Evolutionary conservation across 2,797 vertebrate species (phyloP), one percentile per base, ranked within the genome.

Genomic region (Coendou prehensilis): DNA sequence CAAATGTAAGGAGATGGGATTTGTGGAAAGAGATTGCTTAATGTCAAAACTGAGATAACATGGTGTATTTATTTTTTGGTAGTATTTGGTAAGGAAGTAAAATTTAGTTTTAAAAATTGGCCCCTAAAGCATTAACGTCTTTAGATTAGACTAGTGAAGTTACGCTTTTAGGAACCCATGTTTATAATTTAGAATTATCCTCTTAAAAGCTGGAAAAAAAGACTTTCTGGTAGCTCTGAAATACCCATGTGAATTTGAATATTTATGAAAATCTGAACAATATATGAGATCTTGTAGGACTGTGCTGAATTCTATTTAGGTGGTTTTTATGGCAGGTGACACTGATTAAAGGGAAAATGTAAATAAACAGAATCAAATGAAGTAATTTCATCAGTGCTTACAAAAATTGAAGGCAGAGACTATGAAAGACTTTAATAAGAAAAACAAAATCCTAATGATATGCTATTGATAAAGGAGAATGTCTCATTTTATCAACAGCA

Each of bases 351-450:
- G 94, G 80, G 57, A 94, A 96, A 76, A 47, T 94, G 13, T 94
- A 94, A 96, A 81, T 94, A 80, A 89, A 92, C 13, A 96, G 89
- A 89, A 88, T 97, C 63, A 95, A 95, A 83, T 91, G 76, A 93
- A 92, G 78, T 95, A 93, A 95, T 84, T 86, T 76, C 81, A 52
- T 96, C 92, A 90, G 9, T 93, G 59, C 47, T 57, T 91, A 81
- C 90, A 63, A 63, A 87, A 93, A n/a, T 59, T 96, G 56, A 96
- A 96, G 96, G 84, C 88, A 97, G 79, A 93, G 41, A 93, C 82
- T 95, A 84, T 96, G 85, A 97, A 95, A 98, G 94, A 93, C 89
- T 87, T 98, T 90, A 52, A 94, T 95, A 97, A 93, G 89, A 91
- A 94, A 50, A 96, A 85, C 79, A 96, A 94, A 95, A 87, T 95